Evolutionary conservation across 2,113 vertebrate genomes (phyloP), one percentile per base, ranked within the genome.

Genomic region (Empidonax traillii): DNA sequence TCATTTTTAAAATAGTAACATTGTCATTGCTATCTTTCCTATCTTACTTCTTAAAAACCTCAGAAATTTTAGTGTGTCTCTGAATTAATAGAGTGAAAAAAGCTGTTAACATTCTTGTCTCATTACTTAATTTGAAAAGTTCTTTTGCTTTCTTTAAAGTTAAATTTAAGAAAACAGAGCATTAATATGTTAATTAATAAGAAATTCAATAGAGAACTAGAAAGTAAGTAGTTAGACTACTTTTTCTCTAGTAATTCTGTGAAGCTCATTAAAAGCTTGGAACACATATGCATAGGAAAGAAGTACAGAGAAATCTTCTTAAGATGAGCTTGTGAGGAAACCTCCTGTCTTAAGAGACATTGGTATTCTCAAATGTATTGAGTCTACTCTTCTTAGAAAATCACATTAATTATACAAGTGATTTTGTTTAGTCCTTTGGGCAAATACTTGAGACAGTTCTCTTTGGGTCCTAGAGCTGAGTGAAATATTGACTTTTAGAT

Each of bases 131-230:
- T 97, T 97, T 98, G 87, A 97, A 97, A 97, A 96, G 95, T 97
- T 97, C 87, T 97, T 98, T 97, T 97, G 95, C 95, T 97, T 95
- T 97, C 97, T 97, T 96, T 98, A 96, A 97, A 98, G 95, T 92
- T 89, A 95, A 95, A 97, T 96, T 97, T 97, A 97, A 97, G 96
- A 97, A 98, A 98, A 97, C 93, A 97, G 87, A 97, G 66, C 85
- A 96, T 97, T 97, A 97, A 97, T 97, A 97, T 97, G 97, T 97
- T 98, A 97, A 98, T 98, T 98, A 98, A 97, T 96, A 97, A 97
- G 97, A 97, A 97, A 97, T 97, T 97, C 96, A 91, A 89, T 90
- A 69, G 90, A 93, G 95, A 97, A 93, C 91, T 96, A 97, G 96
- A 89, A 97, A 97, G 83, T 90, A 96, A 97, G 96, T 97, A 94